phyloP scores from a whole-genome alignment of 2,888 invertebrate species.

The Darwinula stevensoni region DNA sequence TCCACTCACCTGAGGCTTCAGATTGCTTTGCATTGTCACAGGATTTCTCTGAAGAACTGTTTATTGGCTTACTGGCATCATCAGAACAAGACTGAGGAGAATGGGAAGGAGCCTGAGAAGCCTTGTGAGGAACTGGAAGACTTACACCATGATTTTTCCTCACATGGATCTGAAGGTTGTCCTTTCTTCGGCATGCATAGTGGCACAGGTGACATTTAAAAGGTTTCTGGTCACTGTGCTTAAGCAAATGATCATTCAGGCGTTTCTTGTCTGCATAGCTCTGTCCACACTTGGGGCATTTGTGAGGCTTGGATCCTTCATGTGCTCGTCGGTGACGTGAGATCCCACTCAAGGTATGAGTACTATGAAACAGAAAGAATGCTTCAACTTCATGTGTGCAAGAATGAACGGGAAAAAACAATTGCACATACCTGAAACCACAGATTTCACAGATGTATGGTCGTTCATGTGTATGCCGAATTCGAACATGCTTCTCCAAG shows the following conservation, averaged over 20 bases:
- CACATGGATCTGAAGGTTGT: slow-evolving; percentile 7
- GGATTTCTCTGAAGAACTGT: no score
- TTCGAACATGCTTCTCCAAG: slow-evolving; percentile 12
- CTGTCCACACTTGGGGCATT: slow-evolving; percentile 11
- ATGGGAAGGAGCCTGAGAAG: no score
- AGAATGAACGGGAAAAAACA: background rate
- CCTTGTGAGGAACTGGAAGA: no score
- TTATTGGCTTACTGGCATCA: no score
- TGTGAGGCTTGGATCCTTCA: slow-evolving; percentile 11
- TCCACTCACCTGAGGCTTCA: no score
- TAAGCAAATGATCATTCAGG: slow-evolving; percentile 12
- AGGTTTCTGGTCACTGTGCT: slow-evolving; percentile 12
- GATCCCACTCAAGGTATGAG: slow-evolving; percentile 11
- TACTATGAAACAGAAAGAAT: slow-evolving; percentile 8
- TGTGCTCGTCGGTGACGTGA: slow-evolving; percentile 12
- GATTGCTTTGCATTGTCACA: no score
- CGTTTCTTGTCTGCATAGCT: slow-evolving; percentile 13
- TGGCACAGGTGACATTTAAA: slow-evolving; percentile 11
- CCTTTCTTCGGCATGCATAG: slow-evolving; percentile 9
- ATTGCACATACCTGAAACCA: slow-evolving; percentile 9
- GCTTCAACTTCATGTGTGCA: background rate
- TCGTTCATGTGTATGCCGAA: slow-evolving; percentile 11
- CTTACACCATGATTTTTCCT: no score
- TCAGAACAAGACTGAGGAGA: no score
- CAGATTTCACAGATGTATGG: slow-evolving; percentile 12